phyloP scores from a whole-genome alignment of 2,113 vertebrate genomes.

The Vimba vimba region DNA sequence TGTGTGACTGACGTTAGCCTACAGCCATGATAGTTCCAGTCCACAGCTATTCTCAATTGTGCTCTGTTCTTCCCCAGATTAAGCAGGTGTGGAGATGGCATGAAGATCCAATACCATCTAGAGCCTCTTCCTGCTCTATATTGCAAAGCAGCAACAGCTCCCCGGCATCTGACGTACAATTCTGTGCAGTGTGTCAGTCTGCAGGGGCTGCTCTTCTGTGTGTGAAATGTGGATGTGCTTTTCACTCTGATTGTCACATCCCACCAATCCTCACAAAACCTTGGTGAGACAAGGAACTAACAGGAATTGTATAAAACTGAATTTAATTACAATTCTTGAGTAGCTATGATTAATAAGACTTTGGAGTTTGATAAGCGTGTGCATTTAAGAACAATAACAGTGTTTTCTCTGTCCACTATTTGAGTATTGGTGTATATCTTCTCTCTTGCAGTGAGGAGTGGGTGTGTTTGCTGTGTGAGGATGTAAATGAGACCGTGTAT shows the following conservation, averaged over 20 bases:
- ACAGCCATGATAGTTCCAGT: neutral
- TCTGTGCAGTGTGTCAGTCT: slow-evolving; percentile 56
- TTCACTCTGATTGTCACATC: slow-evolving; percentile 64
- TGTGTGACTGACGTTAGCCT: neutral
- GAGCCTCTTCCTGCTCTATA: neutral
- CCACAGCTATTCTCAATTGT: neutral
- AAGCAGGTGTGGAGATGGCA: slow-evolving; percentile 21
- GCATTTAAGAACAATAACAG: neutral
- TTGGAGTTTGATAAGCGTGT: neutral
- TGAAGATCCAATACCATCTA: slow-evolving; percentile 1
- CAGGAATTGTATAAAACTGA: neutral
- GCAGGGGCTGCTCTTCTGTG: slow-evolving; percentile 48
- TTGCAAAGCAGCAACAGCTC: neutral
- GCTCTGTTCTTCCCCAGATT: neutral
- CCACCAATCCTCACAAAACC: slow-evolving; percentile 49
- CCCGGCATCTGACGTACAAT: neutral
- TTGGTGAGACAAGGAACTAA: slow-evolving; percentile 39
- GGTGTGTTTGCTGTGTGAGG: slow-evolving; percentile 63
- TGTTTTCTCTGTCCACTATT: neutral
- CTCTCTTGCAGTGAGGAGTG: slow-evolving; percentile 46
- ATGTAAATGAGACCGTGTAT: slow-evolving; percentile 53
- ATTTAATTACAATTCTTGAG: neutral
- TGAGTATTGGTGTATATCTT: slow-evolving; percentile 1
- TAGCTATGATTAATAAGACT: neutral
- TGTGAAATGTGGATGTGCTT: slow-evolving; percentile 57